Conservation (phyloP, 2,113 vertebrate genomes). For the Maccullochella peelii region DNA sequence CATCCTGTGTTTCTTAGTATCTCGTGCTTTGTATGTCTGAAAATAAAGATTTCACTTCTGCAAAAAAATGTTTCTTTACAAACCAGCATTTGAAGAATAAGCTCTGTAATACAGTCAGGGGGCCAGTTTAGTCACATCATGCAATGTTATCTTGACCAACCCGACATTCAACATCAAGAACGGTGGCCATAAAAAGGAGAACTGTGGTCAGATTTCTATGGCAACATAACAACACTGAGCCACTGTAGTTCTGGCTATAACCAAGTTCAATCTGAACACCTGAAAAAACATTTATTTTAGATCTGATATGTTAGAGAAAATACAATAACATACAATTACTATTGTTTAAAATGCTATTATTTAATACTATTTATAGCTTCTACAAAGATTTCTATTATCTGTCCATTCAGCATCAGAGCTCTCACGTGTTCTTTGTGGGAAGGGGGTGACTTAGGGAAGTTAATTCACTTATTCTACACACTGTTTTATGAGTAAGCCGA, state of each 20-base stretch:
- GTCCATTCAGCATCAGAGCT: conserved; percentile 53
- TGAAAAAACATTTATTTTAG: background rate
- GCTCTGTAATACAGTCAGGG: background rate
- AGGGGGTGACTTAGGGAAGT: conserved; percentile 59
- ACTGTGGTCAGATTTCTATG: background rate
- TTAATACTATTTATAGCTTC: background rate
- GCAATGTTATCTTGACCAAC: background rate
- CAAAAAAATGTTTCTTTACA: conserved; percentile 21
- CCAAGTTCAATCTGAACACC: background rate
- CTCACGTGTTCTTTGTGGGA: conserved; percentile 43
- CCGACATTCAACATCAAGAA: background rate
- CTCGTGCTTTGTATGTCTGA: background rate
- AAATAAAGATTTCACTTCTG: conserved; percentile 67
- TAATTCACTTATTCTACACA: conserved; percentile 67
- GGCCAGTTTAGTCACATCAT: background rate
- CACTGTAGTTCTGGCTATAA: background rate
- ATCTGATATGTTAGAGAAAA: background rate
- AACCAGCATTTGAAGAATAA: background rate
- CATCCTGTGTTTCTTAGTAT: conserved; percentile 43
- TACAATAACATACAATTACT: background rate
- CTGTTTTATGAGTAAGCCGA: conserved; percentile 18
- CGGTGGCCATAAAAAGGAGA: background rate
- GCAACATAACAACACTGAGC: background rate
- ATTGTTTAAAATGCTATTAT: background rate
- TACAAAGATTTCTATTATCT: background rate